Percentiles rank a stretch among this genome's conserved stretches.
Conservation (phyloP, 2,888 invertebrate species). For the Campopleginae sp. region DNA sequence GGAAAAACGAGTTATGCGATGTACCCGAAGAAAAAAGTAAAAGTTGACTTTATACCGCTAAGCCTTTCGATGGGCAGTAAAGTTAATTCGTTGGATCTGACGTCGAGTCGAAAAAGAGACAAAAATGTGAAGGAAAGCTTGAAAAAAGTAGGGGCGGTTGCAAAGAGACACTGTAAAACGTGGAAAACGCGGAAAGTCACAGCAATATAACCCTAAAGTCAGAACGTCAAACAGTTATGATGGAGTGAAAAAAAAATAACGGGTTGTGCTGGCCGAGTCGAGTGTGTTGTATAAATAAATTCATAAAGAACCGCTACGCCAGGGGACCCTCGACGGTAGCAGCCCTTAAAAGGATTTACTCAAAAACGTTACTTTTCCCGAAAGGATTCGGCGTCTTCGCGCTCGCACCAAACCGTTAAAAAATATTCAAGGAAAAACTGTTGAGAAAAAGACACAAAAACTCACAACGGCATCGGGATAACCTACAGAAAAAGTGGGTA, state of each 20-base stretch:
- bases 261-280: slow-evolving; percentile 60
- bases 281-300: slow-evolving; percentile 74
- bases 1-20: slow-evolving; percentile 60
- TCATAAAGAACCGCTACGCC: slow-evolving; percentile 80
- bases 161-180: slow-evolving; percentile 49
- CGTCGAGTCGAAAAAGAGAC: not conserved
- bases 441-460: slow-evolving; percentile 33
- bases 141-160: slow-evolving; percentile 21
- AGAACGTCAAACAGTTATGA: slow-evolving; percentile 68
- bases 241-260: slow-evolving; percentile 68
- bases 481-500: slow-evolving; percentile 68
- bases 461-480: slow-evolving; percentile 37
- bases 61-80: slow-evolving; percentile 79
- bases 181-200: slow-evolving; percentile 60
- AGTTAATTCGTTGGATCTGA: slow-evolving; percentile 76
- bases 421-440: slow-evolving; percentile 69
- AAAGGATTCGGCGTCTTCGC: slow-evolving; percentile 60
- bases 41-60: slow-evolving; percentile 81
- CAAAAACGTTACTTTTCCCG: slow-evolving; percentile 53
- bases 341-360: slow-evolving; percentile 59
- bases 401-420: slow-evolving; percentile 37
- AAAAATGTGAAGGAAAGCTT: slow-evolving; percentile 27
- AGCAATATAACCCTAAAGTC: slow-evolving; percentile 69
- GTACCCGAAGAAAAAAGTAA: slow-evolving; percentile 61
- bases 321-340: slow-evolving; percentile 53